These are phyloP conservation scores for Chlamydotis undulata DNA, from an alignment of 2,113 vertebrate species.

Conservation along the genomic window DNA sequence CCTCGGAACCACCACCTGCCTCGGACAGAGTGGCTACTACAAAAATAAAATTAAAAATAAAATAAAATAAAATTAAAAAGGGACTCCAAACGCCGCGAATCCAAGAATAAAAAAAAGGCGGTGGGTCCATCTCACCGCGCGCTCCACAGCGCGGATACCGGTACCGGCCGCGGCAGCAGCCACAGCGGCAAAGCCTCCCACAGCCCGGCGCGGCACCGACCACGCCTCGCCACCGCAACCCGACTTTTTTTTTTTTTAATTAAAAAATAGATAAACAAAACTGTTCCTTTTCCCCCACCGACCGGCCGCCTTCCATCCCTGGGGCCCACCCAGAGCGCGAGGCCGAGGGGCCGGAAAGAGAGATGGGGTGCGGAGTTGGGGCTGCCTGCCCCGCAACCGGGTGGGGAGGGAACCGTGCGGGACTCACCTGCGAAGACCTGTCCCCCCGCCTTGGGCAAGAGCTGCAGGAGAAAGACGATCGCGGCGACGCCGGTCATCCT, in stretches of 20 bases:
- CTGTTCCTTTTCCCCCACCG: not conserved
- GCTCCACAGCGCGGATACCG: too few species aligned
- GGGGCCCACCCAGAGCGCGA: too few species aligned
- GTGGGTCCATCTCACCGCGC: not conserved
- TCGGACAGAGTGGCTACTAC: accelerated
- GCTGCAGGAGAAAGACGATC: slow-evolving; percentile 70
- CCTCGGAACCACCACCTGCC: not conserved
- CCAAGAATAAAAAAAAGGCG: not conserved
- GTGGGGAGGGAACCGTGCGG: not conserved
- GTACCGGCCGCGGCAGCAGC: too few species aligned
- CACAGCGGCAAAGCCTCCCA: not conserved
- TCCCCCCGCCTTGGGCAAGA: slow-evolving; percentile 68
- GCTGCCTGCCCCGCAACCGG: not conserved
- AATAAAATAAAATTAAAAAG: not conserved
- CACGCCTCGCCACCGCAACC: too few species aligned
- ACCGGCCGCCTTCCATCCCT: not conserved
- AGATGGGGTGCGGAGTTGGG: not conserved
- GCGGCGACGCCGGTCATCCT: slow-evolving; percentile 76
- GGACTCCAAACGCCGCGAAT: accelerated
- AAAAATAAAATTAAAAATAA: too few species aligned
- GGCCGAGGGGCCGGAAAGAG: not conserved
- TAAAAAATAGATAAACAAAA: too few species aligned
- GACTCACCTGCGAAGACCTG: slow-evolving; percentile 83
- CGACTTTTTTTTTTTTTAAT: not conserved
- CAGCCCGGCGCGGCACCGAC: not conserved